Base-by-base conservation (phyloP, 2,888 invertebrate species). In the Elmis aenea region DNA sequence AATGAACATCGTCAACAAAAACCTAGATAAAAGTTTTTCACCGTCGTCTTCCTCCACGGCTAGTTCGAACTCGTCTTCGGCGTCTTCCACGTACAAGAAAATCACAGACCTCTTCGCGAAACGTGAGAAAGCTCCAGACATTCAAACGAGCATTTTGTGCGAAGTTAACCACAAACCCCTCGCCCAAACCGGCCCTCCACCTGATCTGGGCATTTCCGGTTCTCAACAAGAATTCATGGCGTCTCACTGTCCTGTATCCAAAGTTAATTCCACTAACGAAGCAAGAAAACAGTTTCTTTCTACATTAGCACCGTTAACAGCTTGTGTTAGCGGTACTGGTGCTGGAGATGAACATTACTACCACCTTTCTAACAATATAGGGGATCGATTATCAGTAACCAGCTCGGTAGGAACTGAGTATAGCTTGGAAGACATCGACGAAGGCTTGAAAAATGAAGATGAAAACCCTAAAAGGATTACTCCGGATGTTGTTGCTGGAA, bases 401-500 rank as follows among this genome's bases (percentile, higher is more conserved):
- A 75, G 78, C 45, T 78, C 79, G 1, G 78, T 75, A 26, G 72
- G 81, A 30, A 79, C 84, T 4, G 74, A 85, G 21, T 83, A 83
- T 55, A 81, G 79, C 50, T 62, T 83, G 48, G 79, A 80, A 44
- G 77, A 79, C 50, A 69, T 72, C 26, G 79, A 81, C 44, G 76
- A 77, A 24, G 78, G 71, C 3, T 58, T 81, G 32, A 75, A 77
- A 32, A 70, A 67, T 13, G 65, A 66, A 25, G 64, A 67, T 45
- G 39, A 65, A 38, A 73, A 74, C 12, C 74, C 77, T 26, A 72
- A 72, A 45, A 69, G 70, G 54, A 73, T 73, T 2, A 82, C 85
- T 0, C 89, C 88, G 0, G 88, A 89, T 57, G 83, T 89, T 1
- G 76, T 89, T 6, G 85, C 84, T 26, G 88, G 84, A 1, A 84